Conservation (phyloP, 2,113 vertebrate species). For the Rissa tridactyla region DNA sequence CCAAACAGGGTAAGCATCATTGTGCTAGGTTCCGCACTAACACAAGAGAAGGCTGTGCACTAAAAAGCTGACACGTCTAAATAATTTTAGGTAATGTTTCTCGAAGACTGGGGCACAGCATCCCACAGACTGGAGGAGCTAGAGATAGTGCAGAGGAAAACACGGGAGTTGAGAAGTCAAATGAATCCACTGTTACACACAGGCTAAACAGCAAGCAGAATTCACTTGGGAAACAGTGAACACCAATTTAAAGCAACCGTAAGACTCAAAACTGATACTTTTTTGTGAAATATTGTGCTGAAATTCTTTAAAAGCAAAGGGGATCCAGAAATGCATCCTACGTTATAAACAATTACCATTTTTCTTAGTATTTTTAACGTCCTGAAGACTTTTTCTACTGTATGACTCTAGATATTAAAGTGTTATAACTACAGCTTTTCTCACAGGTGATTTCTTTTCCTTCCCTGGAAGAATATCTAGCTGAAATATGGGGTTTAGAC, state of each 20-base stretch:
- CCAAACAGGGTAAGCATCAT: neutral
- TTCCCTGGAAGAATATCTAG: neutral
- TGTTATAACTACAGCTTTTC: neutral
- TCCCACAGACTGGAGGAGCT: neutral
- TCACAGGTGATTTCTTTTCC: neutral
- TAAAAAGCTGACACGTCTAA: neutral
- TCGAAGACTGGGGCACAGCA: neutral
- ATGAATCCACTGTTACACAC: neutral
- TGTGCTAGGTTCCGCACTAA: neutral
- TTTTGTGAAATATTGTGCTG: neutral
- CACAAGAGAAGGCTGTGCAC: neutral
- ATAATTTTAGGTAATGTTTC: neutral
- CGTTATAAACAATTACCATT: neutral
- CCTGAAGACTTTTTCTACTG: neutral
- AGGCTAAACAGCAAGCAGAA: neutral
- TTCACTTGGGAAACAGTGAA: neutral
- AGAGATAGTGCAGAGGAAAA: neutral
- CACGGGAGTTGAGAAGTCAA: neutral
- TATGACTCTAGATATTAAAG: neutral
- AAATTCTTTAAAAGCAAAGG: neutral
- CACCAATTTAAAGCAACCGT: neutral
- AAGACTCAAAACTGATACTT: neutral
- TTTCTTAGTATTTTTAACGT: neutral
- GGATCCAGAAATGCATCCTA: neutral
- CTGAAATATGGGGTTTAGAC: neutral